Conservation (phyloP, 2,888 invertebrate genomes). For the Standfussiana lucernea region DNA sequence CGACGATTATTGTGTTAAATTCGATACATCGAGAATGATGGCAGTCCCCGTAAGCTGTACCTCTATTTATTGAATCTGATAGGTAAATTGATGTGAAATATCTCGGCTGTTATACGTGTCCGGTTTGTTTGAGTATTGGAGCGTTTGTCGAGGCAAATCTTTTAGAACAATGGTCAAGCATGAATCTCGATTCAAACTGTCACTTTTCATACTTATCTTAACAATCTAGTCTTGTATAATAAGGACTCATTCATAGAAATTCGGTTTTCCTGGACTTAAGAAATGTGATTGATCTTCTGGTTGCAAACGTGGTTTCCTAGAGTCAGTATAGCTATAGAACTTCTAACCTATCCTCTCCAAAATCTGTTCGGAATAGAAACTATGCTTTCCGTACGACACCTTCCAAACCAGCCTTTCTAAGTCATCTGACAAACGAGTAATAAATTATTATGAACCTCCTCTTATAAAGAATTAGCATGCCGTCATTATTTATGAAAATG, state of each 20-base stretch:
- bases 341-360: neutral
- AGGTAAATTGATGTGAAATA: slow-evolving; percentile 65
- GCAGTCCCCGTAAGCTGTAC: slow-evolving; percentile 51
- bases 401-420: neutral
- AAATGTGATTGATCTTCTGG: neutral
- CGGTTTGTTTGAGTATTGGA: slow-evolving; percentile 21
- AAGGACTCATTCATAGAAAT: neutral
- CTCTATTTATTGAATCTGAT: slow-evolving; percentile 65
- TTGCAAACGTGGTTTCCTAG: neutral
- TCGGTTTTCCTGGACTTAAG: neutral
- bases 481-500: slow-evolving; percentile 24
- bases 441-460: neutral
- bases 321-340: neutral
- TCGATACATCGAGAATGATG: slow-evolving; percentile 64
- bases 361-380: neutral
- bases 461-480: neutral
- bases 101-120: slow-evolving; percentile 24
- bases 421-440: neutral
- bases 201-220: neutral
- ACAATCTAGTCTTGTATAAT: neutral
- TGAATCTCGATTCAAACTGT: neutral
- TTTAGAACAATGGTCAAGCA: slow-evolving; percentile 1
- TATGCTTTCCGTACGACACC: neutral
- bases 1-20: slow-evolving; percentile 73
- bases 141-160: neutral